These are phyloP conservation scores for Hippolais icterina DNA, from an alignment of 2,113 vertebrate species.

Conservation along the genomic window DNA sequence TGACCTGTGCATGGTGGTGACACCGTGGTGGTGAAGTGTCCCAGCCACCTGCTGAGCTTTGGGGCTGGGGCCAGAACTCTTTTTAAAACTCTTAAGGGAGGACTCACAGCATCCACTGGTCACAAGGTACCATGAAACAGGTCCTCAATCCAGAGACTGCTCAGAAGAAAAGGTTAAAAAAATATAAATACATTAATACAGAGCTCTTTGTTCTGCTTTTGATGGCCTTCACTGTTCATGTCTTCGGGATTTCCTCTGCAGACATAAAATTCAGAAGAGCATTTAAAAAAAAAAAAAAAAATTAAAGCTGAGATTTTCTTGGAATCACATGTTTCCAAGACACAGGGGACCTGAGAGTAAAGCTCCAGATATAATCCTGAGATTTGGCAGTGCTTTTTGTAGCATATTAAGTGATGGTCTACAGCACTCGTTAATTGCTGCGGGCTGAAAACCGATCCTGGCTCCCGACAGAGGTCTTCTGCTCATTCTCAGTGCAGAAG, in stretches of 20 bases:
- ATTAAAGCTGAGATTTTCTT: not conserved
- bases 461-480: not conserved
- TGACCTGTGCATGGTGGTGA: not conserved
- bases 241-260: not conserved
- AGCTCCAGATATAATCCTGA: slow-evolving; percentile 58
- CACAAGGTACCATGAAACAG: not conserved
- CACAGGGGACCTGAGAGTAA: not conserved
- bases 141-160: not conserved
- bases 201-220: not conserved
- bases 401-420: slow-evolving; percentile 60
- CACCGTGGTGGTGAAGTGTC: rapidly evolving
- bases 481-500: slow-evolving; percentile 9
- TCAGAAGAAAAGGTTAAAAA: not conserved
- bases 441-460: not conserved
- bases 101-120: not conserved
- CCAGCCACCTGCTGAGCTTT: not conserved
- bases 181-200: not conserved
- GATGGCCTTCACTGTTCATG: not conserved
- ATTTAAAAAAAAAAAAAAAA: not conserved
- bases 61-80: not conserved
- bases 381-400: slow-evolving; percentile 45
- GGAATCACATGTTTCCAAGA: slow-evolving; percentile 36
- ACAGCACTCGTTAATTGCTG: slow-evolving; percentile 51
- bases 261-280: not conserved
- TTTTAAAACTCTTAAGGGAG: not conserved